Evolutionary conservation across 1,140 invertebrate species (phyloP), one percentile per base, ranked within the genome.

Genomic region (Holcopasites calliopsidis): DNA sequence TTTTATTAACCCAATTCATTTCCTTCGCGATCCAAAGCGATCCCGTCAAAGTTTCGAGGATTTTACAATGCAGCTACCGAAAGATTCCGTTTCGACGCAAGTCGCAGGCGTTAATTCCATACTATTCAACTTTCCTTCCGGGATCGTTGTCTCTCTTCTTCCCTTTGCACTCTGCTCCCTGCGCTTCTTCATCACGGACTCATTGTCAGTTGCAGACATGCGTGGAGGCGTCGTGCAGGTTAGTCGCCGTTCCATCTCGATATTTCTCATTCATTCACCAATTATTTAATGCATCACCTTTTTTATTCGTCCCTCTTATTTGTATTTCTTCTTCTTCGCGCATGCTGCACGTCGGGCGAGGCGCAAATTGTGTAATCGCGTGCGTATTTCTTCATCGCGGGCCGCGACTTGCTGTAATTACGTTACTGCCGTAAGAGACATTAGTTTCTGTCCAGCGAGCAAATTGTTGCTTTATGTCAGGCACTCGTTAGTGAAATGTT

Each of bases 71-170:
- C 64, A 52, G 64, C 71, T 35, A 33, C 50, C 75, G 61, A 47
- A 72, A 68, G 73, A 18, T 55, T 55, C 44, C 50, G 68, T 54
- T 54, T 42, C 44, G 66, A 52, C 40, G 44, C 44, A 28, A 44
- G 40, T 65, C 61, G 50, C 64, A 23, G 54, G 76, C 65, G 73
- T 84, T 88, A 85, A 87, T 90, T 87, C 77, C 85, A 76, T 79
- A 85, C 84, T 81, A 76, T 44, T 44, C 76, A 84, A 89, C 90
- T 90, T 90, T 90, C 90, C 80, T 91, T 91, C 89, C 88, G 89
- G 89, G 85, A 88, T 88, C 80, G 79, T 72, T 79, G 55, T 13
- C 60, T 44, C 60, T 83, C 73, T 70, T 83, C 81, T 85, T 79
- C 82, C 68, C 35, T 5, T 58, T 18, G 74, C 85, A 85, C 83